These are phyloP conservation scores for Lutjanus erythropterus DNA, from an alignment of 2,113 vertebrate genomes.

Conservation along the genomic window DNA sequence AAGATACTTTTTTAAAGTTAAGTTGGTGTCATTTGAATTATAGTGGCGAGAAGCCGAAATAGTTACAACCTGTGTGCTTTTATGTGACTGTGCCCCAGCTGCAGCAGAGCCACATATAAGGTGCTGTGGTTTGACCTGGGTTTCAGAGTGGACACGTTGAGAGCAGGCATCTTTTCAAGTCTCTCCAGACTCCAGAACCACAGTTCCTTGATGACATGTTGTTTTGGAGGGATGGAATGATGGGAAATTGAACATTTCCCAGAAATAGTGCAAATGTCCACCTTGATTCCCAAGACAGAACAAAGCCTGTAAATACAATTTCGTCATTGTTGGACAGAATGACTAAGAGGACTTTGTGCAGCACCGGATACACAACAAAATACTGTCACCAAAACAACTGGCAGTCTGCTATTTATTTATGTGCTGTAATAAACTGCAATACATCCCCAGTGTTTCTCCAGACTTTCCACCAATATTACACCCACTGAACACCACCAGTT, in stretches of 20 bases:
- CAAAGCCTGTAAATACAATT: conserved; percentile 51
- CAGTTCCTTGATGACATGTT: conserved; percentile 73
- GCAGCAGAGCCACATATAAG: conserved; percentile 61
- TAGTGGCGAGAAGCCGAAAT: conserved; percentile 25
- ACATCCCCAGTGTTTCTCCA: not conserved
- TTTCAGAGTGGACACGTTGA: conserved; percentile 64
- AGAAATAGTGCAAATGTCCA: conserved; percentile 58
- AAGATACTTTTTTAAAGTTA: conserved; percentile 22
- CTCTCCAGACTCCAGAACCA: conserved; percentile 68
- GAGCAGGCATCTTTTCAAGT: conserved; percentile 54
- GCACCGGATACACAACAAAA: not conserved
- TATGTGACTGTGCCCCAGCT: conserved; percentile 33
- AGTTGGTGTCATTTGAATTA: conserved; percentile 39
- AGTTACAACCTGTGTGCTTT: conserved; percentile 54
- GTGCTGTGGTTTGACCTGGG: conserved; percentile 73
- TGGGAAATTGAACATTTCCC: conserved; percentile 70
- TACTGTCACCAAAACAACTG: not conserved
- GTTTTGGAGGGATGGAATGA: conserved; percentile 40
- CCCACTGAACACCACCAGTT: not conserved
- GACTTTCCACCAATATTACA: not conserved
- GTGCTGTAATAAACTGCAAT: not conserved
- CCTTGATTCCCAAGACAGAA: conserved; percentile 32
- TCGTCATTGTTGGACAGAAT: conserved; percentile 24
- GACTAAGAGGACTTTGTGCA: conserved; percentile 12
- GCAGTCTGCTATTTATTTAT: not conserved